Evolutionary conservation across 2,113 vertebrate species (phyloP).

Genomic region (Stomatorhinus ivindoensis): DNA sequence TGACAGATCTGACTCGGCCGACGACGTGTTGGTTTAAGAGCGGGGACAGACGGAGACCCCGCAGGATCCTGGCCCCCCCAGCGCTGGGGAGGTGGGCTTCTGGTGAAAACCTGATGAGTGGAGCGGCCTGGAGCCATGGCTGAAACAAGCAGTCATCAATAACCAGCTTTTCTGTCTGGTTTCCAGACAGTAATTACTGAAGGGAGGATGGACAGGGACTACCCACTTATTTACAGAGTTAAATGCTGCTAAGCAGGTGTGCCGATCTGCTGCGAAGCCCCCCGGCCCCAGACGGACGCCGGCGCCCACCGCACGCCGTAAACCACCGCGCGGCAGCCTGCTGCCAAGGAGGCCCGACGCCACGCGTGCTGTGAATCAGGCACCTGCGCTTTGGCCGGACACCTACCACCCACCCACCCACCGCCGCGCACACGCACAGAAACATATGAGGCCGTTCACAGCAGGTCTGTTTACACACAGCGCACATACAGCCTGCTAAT

Average conservation of each 20-base stretch:
- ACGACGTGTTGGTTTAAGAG: neutral
- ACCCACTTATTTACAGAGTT: neutral
- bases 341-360: neutral
- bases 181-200: neutral
- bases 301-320: neutral
- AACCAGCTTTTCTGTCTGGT: neutral
- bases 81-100: neutral
- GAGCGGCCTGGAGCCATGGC: neutral
- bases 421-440: neutral
- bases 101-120: neutral
- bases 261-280: neutral
- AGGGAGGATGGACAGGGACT: neutral
- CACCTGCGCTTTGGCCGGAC: neutral
- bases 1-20: neutral
- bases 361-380: neutral
- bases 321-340: neutral
- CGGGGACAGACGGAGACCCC: neutral
- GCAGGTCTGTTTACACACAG: neutral
- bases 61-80: neutral
- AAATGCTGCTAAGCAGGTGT: neutral
- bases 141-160: constrained; percentile 5
- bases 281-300: neutral
- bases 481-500: neutral
- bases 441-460: neutral
- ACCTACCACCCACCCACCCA: neutral